Base-by-base conservation (phyloP, 2,888 invertebrate genomes). In the Sericinus montela region DNA sequence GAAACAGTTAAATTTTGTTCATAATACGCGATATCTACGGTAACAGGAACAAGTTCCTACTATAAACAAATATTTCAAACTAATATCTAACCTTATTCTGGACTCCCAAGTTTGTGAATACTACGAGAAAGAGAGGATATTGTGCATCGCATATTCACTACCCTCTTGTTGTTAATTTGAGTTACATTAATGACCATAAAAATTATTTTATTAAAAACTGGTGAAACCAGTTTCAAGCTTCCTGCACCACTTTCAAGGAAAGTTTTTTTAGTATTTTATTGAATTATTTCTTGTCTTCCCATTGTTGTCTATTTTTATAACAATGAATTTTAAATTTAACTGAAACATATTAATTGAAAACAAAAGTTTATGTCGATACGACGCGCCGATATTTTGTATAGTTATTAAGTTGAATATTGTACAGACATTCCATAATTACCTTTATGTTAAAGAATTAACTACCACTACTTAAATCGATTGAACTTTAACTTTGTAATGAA, bases 381-480 rank as follows among this genome's bases (percentile, higher is more conserved):
- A 34, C 8, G 7, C 25, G 25, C 1, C 25, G 28, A 41, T 11
- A 25, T 35, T 25, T 10, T 37, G 19, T 43, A 36, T 42, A 42
- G 42, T 43, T 23, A 5, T 36, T 50, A 45, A 50, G 41, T 50
- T 45, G 42, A 23, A 40, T 45, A 37, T 25, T 50, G 50, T 50
- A 42, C 41, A 42, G 28, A 50, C 50, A 50, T 50, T 50, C 50
- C 50, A 50, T 50, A 37, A 23, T 45, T 45, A 41, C 45, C 37
- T 50, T 50, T 32, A 41, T 40, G 23, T 39, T 34, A 39, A 35
- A 23, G 19, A n/a, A 50, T 45, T 32, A 30, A 41, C 30, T 30
- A 15, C 23, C 10, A 25, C 13, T 25, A 8, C 25, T 10, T 11
- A 11, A 11, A 37, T 23, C 3, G 11, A n/a, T 16, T 37, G 16